phyloP scores from a whole-genome alignment of 2,113 vertebrate species.

The Naja naja region DNA sequence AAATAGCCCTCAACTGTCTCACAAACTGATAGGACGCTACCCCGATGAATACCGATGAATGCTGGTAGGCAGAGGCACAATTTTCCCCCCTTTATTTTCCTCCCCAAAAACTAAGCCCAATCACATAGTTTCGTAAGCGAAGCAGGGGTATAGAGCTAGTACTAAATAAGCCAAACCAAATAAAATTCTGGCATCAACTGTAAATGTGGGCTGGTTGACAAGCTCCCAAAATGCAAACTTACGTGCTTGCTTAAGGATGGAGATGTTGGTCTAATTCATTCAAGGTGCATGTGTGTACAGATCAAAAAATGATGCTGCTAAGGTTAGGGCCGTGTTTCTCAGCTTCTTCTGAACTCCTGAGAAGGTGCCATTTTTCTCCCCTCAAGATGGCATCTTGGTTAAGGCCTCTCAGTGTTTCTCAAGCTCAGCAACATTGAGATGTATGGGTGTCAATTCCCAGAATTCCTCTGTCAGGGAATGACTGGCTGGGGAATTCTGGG shows the following conservation, averaged over 20 bases:
- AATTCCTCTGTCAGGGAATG: background rate
- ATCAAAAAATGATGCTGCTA: background rate
- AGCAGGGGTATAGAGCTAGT: too few relatives aligned
- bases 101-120: too few relatives aligned
- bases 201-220: background rate
- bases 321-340: background rate
- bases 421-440: background rate
- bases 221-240: background rate
- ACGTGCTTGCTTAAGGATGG: background rate
- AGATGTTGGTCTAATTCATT: background rate
- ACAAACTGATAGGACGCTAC: too few relatives aligned
- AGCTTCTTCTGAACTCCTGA: background rate
- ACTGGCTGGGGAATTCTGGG: background rate
- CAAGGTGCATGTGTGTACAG: background rate
- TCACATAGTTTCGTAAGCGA: too few relatives aligned
- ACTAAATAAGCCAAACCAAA: background rate
- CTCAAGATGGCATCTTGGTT: background rate
- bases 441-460: background rate
- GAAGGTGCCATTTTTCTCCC: background rate
- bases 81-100: too few relatives aligned
- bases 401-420: background rate
- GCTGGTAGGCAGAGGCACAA: too few relatives aligned
- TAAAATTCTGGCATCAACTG: background rate
- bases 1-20: too few relatives aligned
- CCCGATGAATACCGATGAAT: too few relatives aligned